Base-by-base conservation (phyloP, 2,888 invertebrate genomes). In the Brachypalpus laphriformis region DNA sequence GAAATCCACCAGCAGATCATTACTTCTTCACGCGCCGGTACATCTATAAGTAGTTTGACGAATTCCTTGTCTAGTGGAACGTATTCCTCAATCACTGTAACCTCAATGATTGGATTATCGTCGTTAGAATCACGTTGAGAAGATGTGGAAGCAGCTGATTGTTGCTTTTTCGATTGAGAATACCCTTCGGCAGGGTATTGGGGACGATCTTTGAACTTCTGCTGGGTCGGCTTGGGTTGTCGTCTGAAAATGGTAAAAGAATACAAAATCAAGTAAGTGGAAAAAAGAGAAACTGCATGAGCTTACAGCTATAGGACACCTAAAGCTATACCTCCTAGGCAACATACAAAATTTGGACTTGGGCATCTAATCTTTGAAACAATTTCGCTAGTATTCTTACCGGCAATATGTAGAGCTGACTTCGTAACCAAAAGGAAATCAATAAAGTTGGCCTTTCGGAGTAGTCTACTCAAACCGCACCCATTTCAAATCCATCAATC, bases 1-100 rank as follows among this genome's bases (percentile, higher is more conserved):
- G 95, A 95, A 70, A 95, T 94, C 89, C 96, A 96, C 96, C 96
- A 96, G 1, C 95, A 94, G 42, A 96, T 93, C 1, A 93, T 93
- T 0, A 95, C 93, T 74, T 94, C 93, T 66, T 94, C 93, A 65
- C 93, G 93, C 0, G 92, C 91, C 14, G 94, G 94, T 0, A 93
- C 89, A 18, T 93, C 92, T 2, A 95, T 90, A 0, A 91, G 88
- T 0, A 92, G 92, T 3, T 93, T 92, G 0, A 87, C 70, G 91
- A 94, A 95, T 0, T 92, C 91, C 0, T 92, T 92, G 8, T 93
- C 92, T 0, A 93, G 81, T 0, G 93, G 87, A 7, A 93, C 90
- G 49, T 94, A 94, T 75, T 93, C 90, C 56, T 90, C 91, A 0
- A 72, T 74, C 2, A 68, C 22, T 14, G 77, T 68, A 7, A 71